A percentile compares a stretch with the other conserved stretches of the same genome.
Evolutionary conservation across 2,113 vertebrate genomes (phyloP).

Genomic region (Esox niger): DNA sequence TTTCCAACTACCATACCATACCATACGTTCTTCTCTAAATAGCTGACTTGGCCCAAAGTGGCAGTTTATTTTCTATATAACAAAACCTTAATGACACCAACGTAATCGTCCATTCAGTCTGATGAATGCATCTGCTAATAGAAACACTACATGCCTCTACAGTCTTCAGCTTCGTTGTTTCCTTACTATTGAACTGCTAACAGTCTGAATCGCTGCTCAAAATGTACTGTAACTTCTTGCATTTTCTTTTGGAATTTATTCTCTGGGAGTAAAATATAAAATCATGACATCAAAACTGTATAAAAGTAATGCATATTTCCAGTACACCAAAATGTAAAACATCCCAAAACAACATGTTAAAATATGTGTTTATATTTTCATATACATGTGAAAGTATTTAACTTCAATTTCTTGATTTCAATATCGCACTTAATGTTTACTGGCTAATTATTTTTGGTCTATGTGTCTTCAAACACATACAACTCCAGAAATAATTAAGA

Average conservation of each 20-base stretch:
- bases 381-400: background rate
- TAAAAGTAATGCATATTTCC: background rate
- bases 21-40: conserved; percentile 51
- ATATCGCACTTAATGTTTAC: background rate
- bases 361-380: background rate
- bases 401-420: background rate
- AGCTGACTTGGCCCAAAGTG: conserved; percentile 50
- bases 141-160: conserved; percentile 59
- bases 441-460: too few species aligned
- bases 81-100: conserved; percentile 67
- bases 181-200: conserved; percentile 42
- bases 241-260: conserved; percentile 31
- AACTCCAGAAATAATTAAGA: too few species aligned
- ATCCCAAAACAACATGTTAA: background rate
- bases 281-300: background rate
- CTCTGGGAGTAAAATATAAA: conserved; percentile 1
- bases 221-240: conserved; percentile 41
- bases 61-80: conserved; percentile 60
- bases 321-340: too few species aligned
- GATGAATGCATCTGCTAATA: conserved; percentile 65
- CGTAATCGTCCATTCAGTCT: conserved; percentile 61
- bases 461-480: too few species aligned
- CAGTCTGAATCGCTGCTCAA: conserved; percentile 48
- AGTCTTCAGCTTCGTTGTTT: conserved; percentile 49
- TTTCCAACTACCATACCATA: conserved; percentile 32